Base-by-base conservation (phyloP, 1,140 invertebrate species). In the Pentalonia nigronervosa region DNA sequence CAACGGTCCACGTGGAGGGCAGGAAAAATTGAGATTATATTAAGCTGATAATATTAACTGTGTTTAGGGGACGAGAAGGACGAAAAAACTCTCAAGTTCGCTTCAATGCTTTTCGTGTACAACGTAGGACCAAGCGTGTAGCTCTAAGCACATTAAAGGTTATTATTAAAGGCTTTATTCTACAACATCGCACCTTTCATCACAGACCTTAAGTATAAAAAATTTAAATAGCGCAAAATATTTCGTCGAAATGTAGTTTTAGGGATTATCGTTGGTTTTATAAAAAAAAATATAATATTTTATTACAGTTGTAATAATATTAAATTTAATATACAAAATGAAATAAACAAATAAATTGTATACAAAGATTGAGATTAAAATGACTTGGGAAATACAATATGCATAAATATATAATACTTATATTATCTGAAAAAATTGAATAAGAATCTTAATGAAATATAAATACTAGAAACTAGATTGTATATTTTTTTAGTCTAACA, bases 21-120 rank as follows among this genome's bases (percentile, higher is more conserved):
- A 50, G 47, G 48, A 93, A 93, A 84, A 93, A 93, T 93, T 86
- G 91, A 93, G 91, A 93, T 93, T 93, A 93, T 83, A 92, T 92
- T 92, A 92, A 92, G 91, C 67, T 50, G 91, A 93, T 86, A 86
- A 50, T 93, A 93, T 84, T 93, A 84, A 93, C 91, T 45, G 48
- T 50, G 81, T 93, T 86, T 93, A 93, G 48, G 48, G 81, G 47
- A 50, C 23, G 50, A 84, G 17, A n/a, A 30, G 48, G 20, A 84
- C 30, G 91, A 36, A 90, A 60, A 67, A 53, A 45, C 89, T 60
- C 89, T 90, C 6, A 30, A 90, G 89, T 90, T 90, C 56, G 34
- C 36, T 67, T 56, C 88, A 89, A 89, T 89, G 88, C 48, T 53
- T 89, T 56, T 89, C 88, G 30, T 56, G 88, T 53, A 41, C 47